These are phyloP conservation scores for Neocrepidodera transversa DNA, from an alignment of 2,888 invertebrate species.

Conservation along the genomic window DNA sequence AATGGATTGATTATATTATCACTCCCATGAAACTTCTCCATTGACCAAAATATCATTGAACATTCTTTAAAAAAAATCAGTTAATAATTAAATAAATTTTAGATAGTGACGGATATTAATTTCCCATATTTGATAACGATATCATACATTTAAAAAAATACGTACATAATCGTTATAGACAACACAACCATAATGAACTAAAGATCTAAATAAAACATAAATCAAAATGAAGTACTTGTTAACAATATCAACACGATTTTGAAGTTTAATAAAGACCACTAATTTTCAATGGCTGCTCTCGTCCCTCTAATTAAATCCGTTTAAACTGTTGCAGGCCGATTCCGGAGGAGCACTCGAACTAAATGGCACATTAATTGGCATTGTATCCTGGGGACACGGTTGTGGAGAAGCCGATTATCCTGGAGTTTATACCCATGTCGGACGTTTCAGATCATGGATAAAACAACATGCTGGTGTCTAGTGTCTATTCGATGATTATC, in stretches of 20 bases:
- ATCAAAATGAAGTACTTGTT: not conserved
- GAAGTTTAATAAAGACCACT: conserved; percentile 5
- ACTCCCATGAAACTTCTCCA: too few relatives aligned
- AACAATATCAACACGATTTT: not conserved
- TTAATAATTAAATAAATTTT: too few relatives aligned
- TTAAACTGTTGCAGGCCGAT: conserved; percentile 49
- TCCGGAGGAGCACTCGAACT: conserved; percentile 40
- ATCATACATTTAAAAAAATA: too few relatives aligned
- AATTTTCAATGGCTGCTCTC: conserved; percentile 2
- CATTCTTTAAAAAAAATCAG: too few relatives aligned
- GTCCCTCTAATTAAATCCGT: conserved; percentile 8
- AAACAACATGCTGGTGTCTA: conserved; percentile 24
- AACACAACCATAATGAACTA: too few relatives aligned
- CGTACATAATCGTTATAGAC: too few relatives aligned
- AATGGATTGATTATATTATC: too few relatives aligned
- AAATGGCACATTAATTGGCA: conserved; percentile 32
- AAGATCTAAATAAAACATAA: not conserved
- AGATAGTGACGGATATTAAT: too few relatives aligned
- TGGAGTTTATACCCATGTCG: conserved; percentile 42
- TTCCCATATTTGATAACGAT: too few relatives aligned
- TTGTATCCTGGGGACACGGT: conserved; percentile 37
- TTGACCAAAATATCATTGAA: too few relatives aligned
- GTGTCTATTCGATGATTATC: conserved; percentile 17
- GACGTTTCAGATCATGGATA: conserved; percentile 34
- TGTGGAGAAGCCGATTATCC: conserved; percentile 42